Base-by-base conservation (phyloP, 2,888 invertebrate genomes). In the Galerucella nymphaeae region DNA sequence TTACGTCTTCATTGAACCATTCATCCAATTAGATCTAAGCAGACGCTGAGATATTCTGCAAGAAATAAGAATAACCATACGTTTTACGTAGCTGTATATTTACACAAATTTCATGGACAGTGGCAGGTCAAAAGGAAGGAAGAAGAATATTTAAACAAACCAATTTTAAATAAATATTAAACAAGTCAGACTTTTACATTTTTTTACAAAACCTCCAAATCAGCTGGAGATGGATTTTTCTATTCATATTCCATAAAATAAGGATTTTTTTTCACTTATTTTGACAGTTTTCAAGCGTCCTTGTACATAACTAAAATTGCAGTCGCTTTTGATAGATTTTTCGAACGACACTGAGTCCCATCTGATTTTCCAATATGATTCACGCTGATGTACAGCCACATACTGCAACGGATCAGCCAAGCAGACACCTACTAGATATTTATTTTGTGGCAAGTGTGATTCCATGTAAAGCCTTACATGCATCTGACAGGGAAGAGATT, bases 401-500 rank as follows among this genome's bases (percentile, higher is more conserved):
- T 14, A 14, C 11, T 30, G 23, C 23, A 20, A 13, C 61, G 61
- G 23, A 61, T 61, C 41, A 11, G 30, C 18, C 16, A 16, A 61
- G 16, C 42, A 61, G 41, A 13, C 30, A 38, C 38, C 57, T 23
- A 57, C 67, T 66, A 59, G 70, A 75, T 73, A 74, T 75, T 77
- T 75, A 77, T 77, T 77, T 74, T 75, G 73, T 73, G 71, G 77
- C 75, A 71, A 77, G 75, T 75, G 80, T 82, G 79, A 82, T 82
- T 82, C 80, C 80, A 76, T 81, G 80, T 82, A 77, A 78, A 80
- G 76, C 76, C 75, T 74, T 78, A 79, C 75, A 75, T 81, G 81
- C 75, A 80, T 81, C 79, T 83, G 83, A 82, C 82, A 82, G 77
- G 71, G 71, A 75, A 78, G 79, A 83, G 83, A 83, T 83, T 81